Evolutionary conservation across 2,888 invertebrate genomes (phyloP).

Genomic region (Automeris io): DNA sequence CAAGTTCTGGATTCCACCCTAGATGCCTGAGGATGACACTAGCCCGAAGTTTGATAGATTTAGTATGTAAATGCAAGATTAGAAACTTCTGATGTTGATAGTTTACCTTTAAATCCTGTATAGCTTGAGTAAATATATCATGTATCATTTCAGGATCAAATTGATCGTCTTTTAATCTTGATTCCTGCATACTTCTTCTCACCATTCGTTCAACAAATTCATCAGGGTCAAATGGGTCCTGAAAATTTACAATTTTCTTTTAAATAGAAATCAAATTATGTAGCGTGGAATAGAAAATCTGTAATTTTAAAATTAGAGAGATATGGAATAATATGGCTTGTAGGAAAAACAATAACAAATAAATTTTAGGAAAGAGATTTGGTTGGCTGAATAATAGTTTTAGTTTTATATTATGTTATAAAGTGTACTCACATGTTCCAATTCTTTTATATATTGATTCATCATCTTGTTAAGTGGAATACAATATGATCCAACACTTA

Average conservation of each 20-base stretch:
- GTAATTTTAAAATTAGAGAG: too few species aligned
- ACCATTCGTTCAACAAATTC: slow-evolving; percentile 98
- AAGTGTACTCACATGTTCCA: slow-evolving; percentile 82
- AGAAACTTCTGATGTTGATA: not conserved
- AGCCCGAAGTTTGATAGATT: too few species aligned
- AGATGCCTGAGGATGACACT: too few species aligned
- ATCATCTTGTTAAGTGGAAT: slow-evolving; percentile 80
- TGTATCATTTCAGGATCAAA: slow-evolving; percentile 93
- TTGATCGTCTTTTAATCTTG: slow-evolving; percentile 77
- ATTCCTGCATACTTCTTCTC: slow-evolving; percentile 91
- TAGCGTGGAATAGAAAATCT: too few species aligned
- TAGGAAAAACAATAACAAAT: too few species aligned
- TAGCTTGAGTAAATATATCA: slow-evolving; percentile 94
- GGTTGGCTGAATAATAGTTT: too few species aligned
- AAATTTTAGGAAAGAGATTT: too few species aligned
- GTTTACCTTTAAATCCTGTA: slow-evolving; percentile 82
- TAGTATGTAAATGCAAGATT: too few species aligned
- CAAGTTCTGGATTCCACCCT: too few species aligned
- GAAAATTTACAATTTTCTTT: slow-evolving; percentile 15
- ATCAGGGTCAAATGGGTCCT: slow-evolving; percentile 98
- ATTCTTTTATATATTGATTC: slow-evolving; percentile 91
- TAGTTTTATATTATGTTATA: not conserved
- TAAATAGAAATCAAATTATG: not conserved
- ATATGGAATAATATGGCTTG: too few species aligned
- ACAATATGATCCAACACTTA: too few species aligned